A percentile compares a stretch with the other conserved stretches of the same genome.
phyloP scores from a whole-genome alignment of 2,888 invertebrate genomes.

The Sipha maydis region DNA sequence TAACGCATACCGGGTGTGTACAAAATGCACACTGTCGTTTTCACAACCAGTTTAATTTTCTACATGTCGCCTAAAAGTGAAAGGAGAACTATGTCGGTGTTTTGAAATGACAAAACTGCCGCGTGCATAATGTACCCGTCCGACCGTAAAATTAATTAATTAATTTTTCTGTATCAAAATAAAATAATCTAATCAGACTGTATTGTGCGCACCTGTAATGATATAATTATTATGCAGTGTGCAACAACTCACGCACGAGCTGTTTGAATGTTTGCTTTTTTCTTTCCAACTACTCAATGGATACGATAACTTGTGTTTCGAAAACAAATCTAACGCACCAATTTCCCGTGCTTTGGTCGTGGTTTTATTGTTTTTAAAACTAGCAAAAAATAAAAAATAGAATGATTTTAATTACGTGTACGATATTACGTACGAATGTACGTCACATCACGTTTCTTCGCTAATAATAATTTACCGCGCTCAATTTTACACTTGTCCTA shows the following conservation, averaged over 20 bases:
- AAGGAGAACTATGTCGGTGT: conserved; percentile 1
- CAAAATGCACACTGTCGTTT: not conserved
- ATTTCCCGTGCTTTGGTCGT: not conserved
- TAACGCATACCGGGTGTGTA: not conserved
- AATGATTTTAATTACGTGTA: not conserved
- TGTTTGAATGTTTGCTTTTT: not conserved
- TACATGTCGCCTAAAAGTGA: conserved; percentile 8
- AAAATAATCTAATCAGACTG: conserved; percentile 11
- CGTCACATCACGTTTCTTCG: not conserved
- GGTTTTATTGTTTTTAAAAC: not conserved
- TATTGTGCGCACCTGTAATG: not conserved
- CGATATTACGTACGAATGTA: not conserved
- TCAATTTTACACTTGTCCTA: conserved; percentile 29
- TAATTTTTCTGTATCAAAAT: conserved; percentile 24
- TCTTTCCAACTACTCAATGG: not conserved
- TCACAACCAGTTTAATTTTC: conserved; percentile 11
- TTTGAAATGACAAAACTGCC: not conserved
- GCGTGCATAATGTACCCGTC: not conserved
- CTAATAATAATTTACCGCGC: conserved; percentile 24
- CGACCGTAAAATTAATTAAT: conserved; percentile 32
- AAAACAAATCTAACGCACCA: not conserved
- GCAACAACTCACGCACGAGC: not conserved
- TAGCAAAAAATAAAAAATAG: not conserved
- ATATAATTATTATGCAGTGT: not conserved
- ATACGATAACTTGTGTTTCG: not conserved